Conservation (phyloP, 1,140 invertebrate genomes). For the Nymphalis io region DNA sequence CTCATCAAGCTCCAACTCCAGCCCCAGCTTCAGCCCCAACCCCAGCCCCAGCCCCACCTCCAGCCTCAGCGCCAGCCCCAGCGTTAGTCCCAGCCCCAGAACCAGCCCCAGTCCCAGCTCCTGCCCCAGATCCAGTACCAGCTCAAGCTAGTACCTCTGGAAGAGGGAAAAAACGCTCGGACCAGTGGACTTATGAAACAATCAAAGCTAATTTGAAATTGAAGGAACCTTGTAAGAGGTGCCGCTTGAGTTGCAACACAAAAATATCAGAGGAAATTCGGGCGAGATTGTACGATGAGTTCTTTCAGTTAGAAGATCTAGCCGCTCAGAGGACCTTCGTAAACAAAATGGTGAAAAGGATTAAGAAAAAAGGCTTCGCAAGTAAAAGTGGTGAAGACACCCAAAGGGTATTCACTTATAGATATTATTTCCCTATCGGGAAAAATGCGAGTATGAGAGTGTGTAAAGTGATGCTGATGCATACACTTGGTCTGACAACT, state of each 20-base stretch:
- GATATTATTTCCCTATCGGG: neutral
- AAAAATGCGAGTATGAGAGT: neutral
- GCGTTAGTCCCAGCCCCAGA: too few relatives aligned
- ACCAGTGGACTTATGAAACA: neutral
- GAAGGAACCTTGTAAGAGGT: neutral
- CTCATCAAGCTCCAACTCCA: too few relatives aligned
- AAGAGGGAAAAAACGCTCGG: neutral
- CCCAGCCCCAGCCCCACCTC: too few relatives aligned
- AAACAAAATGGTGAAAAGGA: neutral
- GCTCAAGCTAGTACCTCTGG: neutral
- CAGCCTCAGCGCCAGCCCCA: too few relatives aligned
- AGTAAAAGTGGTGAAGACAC: neutral
- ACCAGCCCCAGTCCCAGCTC: too few relatives aligned
- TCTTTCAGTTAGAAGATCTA: neutral
- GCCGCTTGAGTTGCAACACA: neutral
- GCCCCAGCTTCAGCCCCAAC: too few relatives aligned
- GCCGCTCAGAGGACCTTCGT: neutral
- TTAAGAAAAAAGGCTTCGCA: neutral
- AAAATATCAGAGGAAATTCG: neutral
- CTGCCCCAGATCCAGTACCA: too few relatives aligned
- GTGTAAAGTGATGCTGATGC: neutral
- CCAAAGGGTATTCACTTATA: neutral
- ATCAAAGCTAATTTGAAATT: constrained; percentile 1
- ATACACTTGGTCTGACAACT: neutral
- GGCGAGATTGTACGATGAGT: neutral